Evolutionary conservation across 2,888 invertebrate species (phyloP), one percentile per base, ranked within the genome.

Genomic region (Artemia sp.): DNA sequence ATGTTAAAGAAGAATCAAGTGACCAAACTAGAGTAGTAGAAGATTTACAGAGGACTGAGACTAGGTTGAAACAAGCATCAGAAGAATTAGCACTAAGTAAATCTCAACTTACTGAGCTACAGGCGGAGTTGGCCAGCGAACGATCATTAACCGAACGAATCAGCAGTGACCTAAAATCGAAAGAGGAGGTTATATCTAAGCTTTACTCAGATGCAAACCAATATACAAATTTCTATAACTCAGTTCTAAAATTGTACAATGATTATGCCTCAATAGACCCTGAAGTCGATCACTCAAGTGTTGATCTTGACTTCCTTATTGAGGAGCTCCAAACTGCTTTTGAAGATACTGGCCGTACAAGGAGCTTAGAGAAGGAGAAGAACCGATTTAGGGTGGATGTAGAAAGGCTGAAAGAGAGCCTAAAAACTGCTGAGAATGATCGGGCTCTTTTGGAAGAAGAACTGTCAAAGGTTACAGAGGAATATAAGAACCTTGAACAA

Each of bases 121-220:
- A 7, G 58, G n/a, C 6, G 6, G n/a, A 58, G n/a, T 58, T 58
- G n/a, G 6, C n/a, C 8, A 7, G n/a, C 8, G 58, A 58, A 14
- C 58, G 58, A 14, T n/a, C 58, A n/a, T 58, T 58, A 58, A 58
- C n/a, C 14, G 58, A 58, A 58, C n/a, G n/a, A n/a, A n/a, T 58
- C n/a, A n/a, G 14, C n/a, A 58, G 58, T 58, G 58, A n/a, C 14
- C 9, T 58, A 14, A 58, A 14, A 14, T 58, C 58, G n/a, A 5
- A 14, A n/a, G 58, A 58, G n/a, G 58, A 58, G 9, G n/a, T 58
- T 14, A 14, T 58, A 14, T 5, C 58, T 1, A n/a, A 58, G 58
- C 58, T 58, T 7, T 14, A 14, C n/a, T 8, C 58, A 14, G n/a
- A 58, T n/a, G 14, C 14, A 8, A 14, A 8, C 8, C n/a, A 58